Evolutionary conservation across 2,113 vertebrate species (phyloP), one percentile per base, ranked within the genome.

Genomic region (Neolamprologus sp.): DNA sequence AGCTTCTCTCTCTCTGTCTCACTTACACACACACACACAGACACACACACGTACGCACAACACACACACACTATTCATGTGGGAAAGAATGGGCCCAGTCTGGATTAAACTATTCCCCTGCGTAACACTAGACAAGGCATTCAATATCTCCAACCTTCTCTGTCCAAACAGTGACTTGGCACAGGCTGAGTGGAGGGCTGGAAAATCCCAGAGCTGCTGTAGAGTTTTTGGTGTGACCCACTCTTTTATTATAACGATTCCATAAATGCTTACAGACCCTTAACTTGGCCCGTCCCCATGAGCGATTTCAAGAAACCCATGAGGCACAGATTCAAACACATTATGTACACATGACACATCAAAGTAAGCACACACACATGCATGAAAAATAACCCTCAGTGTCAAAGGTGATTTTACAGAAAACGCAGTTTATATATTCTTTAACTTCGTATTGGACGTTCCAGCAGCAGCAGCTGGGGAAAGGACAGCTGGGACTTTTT

Each of bases 101-200:
- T 93, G 91, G 93, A 93, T 94, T 85, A 91, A 90, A 85, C 93
- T 92, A 90, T 95, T 93, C 90, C 93, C 90, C 91, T 65, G 84
- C 17, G 93, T 93, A 95, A 96, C 91, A 88, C 93, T 87, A 93
- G 91, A 94, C 90, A 89, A 83, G 88, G 89, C 91, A 92, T 95
- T 93, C 79, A 90, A 90, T 95, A 93, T 91, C 92, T 89, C 81
- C 88, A 82, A 89, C 91, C 83, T 87, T 85, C 87, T 93, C 90
- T 86, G 65, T 94, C 94, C 92, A 95, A 93, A 95, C 91, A 90
- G 84, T 79, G 90, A 87, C 91, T 93, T 92, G 91, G 94, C 94
- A 84, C 81, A n/a, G 85, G 19, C 58, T 28, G 87, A 88, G 89
- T 58, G 80, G 90, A 89, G 90, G 71, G 73, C 83, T 93, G 93